Percentiles rank a stretch among this genome's conserved stretches.
phyloP scores from a whole-genome alignment of 2,888 invertebrate genomes.

The Cephonodes hylas region DNA sequence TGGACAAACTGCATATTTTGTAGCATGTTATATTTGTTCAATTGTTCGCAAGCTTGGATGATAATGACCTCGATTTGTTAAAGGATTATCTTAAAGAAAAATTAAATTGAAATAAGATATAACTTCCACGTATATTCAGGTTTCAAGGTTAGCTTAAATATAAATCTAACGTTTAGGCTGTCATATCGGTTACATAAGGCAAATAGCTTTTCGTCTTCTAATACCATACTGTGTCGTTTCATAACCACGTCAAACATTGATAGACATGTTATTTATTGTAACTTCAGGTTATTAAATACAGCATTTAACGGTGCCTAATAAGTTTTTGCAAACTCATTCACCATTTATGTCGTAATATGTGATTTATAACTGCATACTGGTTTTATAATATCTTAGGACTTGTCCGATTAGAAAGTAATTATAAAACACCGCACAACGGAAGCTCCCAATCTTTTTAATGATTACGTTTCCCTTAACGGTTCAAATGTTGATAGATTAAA shows the following conservation, averaged over 20 bases:
- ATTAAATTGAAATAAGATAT: too few species aligned
- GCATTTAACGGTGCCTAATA: not conserved
- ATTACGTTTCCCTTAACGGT: not conserved
- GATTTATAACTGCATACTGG: not conserved
- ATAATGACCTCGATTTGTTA: not conserved
- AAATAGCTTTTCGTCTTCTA: not conserved
- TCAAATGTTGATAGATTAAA: not conserved
- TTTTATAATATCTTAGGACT: not conserved
- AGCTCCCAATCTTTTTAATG: not conserved
- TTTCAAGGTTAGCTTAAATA: too few species aligned
- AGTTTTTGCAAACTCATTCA: conserved; percentile 20
- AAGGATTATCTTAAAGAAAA: not conserved
- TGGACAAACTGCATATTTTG: not conserved
- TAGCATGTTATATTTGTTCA: not conserved
- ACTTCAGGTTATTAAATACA: conserved; percentile 21
- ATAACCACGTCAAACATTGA: conserved; percentile 21
- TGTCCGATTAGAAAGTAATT: conserved; percentile 3
- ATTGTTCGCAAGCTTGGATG: not conserved
- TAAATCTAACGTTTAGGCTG: too few species aligned
- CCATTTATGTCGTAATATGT: conserved; percentile 20
- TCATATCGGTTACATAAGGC: not conserved
- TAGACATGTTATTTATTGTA: conserved; percentile 29
- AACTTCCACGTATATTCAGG: too few species aligned
- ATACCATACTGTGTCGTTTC: conserved; percentile 18
- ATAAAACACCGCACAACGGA: not conserved